These are phyloP conservation scores for Rousettus madagascariensis DNA, from an alignment of 2,797 vertebrate species.

Conservation along the genomic window DNA sequence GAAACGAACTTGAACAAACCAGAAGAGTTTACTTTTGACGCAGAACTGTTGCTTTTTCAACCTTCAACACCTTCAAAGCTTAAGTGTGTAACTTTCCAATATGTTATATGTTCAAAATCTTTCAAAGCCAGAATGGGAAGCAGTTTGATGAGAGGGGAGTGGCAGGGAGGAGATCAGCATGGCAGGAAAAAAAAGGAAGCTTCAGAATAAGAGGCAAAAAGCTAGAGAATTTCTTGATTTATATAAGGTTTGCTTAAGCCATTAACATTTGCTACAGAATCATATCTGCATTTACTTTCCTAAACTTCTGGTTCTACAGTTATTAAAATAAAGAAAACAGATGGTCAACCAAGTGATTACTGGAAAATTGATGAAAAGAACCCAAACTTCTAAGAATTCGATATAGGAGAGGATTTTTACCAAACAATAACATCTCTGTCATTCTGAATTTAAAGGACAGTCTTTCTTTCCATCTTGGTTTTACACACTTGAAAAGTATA, in stretches of 20 bases:
- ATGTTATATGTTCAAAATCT: not conserved
- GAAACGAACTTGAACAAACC: conserved; percentile 35
- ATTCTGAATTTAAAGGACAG: conserved; percentile 54
- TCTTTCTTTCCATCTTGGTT: conserved; percentile 54
- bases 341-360: conserved; percentile 74
- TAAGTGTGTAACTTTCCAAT: conserved; percentile 17
- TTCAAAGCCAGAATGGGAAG: not conserved
- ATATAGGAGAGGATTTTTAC: conserved; percentile 69
- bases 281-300: conserved; percentile 71
- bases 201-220: conserved; percentile 53
- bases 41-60: conserved; percentile 52
- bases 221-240: conserved; percentile 26
- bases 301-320: conserved; percentile 78
- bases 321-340: conserved; percentile 75
- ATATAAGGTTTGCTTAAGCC: conserved; percentile 58
- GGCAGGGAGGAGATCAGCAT: not conserved
- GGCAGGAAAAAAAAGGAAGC: not conserved
- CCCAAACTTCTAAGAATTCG: conserved; percentile 76
- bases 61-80: conserved; percentile 37
- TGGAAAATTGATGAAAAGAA: conserved; percentile 77
- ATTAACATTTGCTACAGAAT: conserved; percentile 67
- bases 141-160: not conserved
- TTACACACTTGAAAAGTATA: conserved; percentile 16
- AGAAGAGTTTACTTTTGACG: conserved; percentile 59
- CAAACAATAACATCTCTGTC: conserved; percentile 66